These are phyloP conservation scores for Pogonus chalceus DNA, from an alignment of 1,140 invertebrate species.

Conservation along the genomic window DNA sequence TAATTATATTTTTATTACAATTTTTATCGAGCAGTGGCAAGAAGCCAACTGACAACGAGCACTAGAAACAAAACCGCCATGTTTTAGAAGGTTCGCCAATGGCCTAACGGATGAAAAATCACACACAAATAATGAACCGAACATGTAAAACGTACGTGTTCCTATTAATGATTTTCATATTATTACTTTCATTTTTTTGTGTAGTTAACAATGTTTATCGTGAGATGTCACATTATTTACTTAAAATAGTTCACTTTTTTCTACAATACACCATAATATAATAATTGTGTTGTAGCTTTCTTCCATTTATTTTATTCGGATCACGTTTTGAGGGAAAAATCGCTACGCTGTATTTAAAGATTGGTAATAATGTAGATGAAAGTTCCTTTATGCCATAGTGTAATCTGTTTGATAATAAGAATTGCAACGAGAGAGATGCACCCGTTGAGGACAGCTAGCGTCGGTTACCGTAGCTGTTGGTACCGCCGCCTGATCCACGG, in stretches of 20 bases:
- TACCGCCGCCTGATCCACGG: not conserved
- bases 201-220: not conserved
- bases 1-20: not conserved
- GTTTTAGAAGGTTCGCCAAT: not conserved
- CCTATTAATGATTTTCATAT: not conserved
- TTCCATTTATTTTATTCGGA: too few species aligned
- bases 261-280: not conserved
- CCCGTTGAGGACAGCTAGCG: constrained; percentile 15
- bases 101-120: constrained; percentile 1
- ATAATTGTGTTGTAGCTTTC: not conserved
- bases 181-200: not conserved
- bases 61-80: constrained; percentile 3
- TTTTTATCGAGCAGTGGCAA: not conserved
- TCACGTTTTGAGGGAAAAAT: too few species aligned
- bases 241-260: not conserved
- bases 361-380: not conserved
- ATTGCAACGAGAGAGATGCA: not conserved
- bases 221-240: not conserved
- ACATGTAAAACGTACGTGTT: not conserved
- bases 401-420: not conserved
- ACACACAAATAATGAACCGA: not conserved
- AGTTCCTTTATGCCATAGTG: not conserved
- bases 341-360: not conserved
- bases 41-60: constrained; percentile 1
- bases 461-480: constrained; percentile 16